A percentile compares a stretch with the other conserved stretches of the same genome.
Evolutionary conservation across 1,140 invertebrate species (phyloP).

Genomic region (Anastrepha ludens): DNA sequence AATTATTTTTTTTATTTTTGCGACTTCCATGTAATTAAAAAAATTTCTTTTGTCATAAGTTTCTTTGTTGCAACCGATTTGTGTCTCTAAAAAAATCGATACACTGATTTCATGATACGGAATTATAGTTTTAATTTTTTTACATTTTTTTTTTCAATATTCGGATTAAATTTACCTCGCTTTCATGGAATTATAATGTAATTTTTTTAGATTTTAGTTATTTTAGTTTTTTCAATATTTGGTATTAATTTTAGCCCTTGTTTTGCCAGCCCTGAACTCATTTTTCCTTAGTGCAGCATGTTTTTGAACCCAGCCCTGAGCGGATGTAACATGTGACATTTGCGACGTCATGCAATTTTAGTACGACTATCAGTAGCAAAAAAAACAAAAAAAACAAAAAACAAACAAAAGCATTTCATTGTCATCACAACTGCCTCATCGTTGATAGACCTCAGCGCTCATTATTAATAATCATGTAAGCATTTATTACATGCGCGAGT

Average conservation of each 20-base stretch:
- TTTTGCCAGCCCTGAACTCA: not conserved
- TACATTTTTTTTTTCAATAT: not conserved
- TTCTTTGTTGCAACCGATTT: too few species aligned
- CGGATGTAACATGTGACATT: constrained; percentile 4
- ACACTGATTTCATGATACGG: too few species aligned
- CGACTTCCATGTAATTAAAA: too few species aligned
- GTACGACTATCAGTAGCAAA: not conserved
- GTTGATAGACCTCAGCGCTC: not conserved
- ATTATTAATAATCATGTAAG: not conserved
- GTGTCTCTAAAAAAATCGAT: too few species aligned
- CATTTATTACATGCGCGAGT: constrained; percentile 29
- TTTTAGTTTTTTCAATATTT: not conserved
- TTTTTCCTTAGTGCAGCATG: not conserved
- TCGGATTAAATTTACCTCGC: not conserved
- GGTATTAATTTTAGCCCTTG: not conserved
- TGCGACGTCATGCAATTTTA: constrained; percentile 21
- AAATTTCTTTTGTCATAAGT: too few species aligned
- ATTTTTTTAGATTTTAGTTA: not conserved
- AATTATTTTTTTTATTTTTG: too few species aligned
- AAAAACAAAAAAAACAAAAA: not conserved
- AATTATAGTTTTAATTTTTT: too few species aligned
- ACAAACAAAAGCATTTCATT: not conserved
- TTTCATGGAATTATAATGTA: too few species aligned
- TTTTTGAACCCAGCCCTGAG: constrained; percentile 20
- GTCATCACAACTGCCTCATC: not conserved